These are phyloP conservation scores for Tethya wilhelma DNA, from an alignment of 37 sponge, comb jelly and placozoan genomes.

Conservation along the genomic window DNA sequence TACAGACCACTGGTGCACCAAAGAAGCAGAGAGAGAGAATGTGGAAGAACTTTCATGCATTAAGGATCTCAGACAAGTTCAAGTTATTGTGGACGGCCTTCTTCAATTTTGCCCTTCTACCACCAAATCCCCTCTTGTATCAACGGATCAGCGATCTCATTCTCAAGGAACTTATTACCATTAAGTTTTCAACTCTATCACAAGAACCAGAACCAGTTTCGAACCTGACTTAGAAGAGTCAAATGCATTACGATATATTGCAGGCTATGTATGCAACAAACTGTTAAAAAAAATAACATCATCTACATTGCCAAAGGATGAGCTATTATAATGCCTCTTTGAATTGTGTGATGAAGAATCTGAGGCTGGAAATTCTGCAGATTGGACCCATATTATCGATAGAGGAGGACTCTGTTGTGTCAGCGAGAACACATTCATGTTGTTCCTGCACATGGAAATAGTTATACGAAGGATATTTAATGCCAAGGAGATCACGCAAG, in stretches of 20 bases:
- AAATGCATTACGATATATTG: slow-evolving; percentile 33
- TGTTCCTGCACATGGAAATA: slow-evolving; percentile 24
- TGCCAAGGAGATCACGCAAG: too few species aligned
- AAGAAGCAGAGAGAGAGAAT: background rate
- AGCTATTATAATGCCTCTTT: slow-evolving; percentile 13
- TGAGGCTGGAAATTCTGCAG: background rate
- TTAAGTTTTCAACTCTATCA: too few species aligned
- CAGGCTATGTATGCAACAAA: slow-evolving; percentile 34
- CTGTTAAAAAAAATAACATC: slow-evolving; percentile 10
- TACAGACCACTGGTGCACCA: background rate
- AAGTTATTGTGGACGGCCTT: background rate
- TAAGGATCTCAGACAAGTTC: background rate
- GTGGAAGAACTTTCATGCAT: background rate
- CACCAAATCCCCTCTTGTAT: background rate
- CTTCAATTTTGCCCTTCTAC: background rate
- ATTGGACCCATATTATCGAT: slow-evolving; percentile 26
- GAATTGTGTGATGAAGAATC: slow-evolving; percentile 10
- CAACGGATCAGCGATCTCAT: background rate
- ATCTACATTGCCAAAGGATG: slow-evolving; percentile 24
- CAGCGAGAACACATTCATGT: slow-evolving; percentile 4
- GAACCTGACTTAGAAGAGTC: too few species aligned
- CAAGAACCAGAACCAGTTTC: too few species aligned
- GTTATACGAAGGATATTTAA: slow-evolving; percentile 1
- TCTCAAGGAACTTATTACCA: background rate
- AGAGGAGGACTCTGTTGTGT: slow-evolving; percentile 43